Base-by-base conservation (phyloP, 2,113 vertebrate species). In the Tautogolabrus adspersus region DNA sequence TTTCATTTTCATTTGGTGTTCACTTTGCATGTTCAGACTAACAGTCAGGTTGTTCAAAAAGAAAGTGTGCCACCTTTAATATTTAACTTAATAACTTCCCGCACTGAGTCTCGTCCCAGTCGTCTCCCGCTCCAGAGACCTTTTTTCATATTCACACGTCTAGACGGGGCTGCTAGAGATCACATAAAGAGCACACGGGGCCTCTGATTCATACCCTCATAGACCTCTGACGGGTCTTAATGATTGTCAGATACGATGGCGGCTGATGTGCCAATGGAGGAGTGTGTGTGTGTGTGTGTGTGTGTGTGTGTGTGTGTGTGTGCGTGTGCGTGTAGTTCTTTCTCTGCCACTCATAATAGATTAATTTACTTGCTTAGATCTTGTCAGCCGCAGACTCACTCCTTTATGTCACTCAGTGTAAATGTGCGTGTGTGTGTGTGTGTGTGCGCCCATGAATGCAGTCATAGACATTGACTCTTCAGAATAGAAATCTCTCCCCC, bases 291-390 rank as follows among this genome's bases (percentile, higher is more conserved):
- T 66, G 64, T 26, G 26, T 26, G 26, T 26, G 26, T 26, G 26
- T 26, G 26, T 26, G 26, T 26, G 26, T 26, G 26, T 26, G 26
- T 26, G n/a, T 34, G 30, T 34, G 30, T 34, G 30, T 34, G 30
- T 34, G 30, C 6, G 30, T 6, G 30, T 34, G 30, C 3, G 30
- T 34, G 30, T 37, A 51, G 52, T 30, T 19, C 52, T 72, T 65
- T 84, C 73, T 69, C 67, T 71, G 65, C 73, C 76, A 86, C 81
- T 77, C 81, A 87, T 86, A 82, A 85, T 85, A 84, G 65, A 90
- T 88, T 83, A 26, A 83, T 87, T 84, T 83, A 52, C 64, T 30
- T 66, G 62, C 87, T 89, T 65, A 79, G 85, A 89, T 88, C 80
- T 75, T 80, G 54, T 88, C 80, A 61, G 77, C 79, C 79, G 62